Evolutionary conservation across 2,888 invertebrate species (phyloP).

Genomic region (Stenchaetothrips biformis): DNA sequence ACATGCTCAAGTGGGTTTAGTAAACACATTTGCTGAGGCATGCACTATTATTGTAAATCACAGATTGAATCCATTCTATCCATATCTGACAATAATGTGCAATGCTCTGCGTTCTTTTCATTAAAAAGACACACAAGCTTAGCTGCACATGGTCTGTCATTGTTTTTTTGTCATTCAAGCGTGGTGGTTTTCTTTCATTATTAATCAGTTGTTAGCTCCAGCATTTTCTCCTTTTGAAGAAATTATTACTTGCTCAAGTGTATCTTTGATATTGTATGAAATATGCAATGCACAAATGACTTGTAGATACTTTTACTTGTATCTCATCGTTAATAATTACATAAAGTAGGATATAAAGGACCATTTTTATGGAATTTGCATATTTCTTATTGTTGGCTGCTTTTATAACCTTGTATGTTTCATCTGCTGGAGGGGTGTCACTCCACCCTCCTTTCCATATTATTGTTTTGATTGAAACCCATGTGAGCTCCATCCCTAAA

Average conservation of each 20-base stretch:
- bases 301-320: neutral
- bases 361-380: neutral
- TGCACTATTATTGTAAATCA: no score
- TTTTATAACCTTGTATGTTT: neutral
- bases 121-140: no score
- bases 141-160: no score
- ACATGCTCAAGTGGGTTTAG: no score
- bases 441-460: neutral
- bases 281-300: conserved; percentile 21
- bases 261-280: conserved; percentile 7
- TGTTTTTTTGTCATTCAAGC: no score
- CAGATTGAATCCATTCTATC: no score
- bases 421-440: neutral
- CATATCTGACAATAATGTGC: no score
- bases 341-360: neutral
- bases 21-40: no score
- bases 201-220: neutral
- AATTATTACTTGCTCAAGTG: conserved; percentile 19
- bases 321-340: neutral
- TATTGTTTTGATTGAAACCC: neutral
- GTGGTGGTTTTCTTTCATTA: no score
- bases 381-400: neutral
- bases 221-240: neutral
- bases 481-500: no score
- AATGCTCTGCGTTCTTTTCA: no score